Base-by-base conservation (phyloP, 2,797 vertebrate genomes). In the Lemur catta region DNA sequence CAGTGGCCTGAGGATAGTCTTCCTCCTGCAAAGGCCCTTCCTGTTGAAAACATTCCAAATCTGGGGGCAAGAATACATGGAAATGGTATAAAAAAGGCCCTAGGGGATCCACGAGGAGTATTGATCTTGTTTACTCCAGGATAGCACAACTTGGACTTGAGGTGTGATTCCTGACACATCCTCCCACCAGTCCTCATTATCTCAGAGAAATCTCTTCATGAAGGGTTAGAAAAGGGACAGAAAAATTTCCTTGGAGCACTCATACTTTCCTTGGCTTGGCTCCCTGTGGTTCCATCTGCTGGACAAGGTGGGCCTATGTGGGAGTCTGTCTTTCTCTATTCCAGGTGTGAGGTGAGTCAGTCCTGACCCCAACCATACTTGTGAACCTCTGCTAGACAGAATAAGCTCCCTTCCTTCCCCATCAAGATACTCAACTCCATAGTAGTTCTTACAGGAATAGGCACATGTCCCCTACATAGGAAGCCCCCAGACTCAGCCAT, bases 101-200 rank as follows among this genome's bases (percentile, higher is more conserved):
- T 14, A 55, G 8, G 30, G 2, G 6, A 30, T 52, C 3, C n/a
- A 7, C 7, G 14, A 3, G 0, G 69, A 79, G 1, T 30, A 3
- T 72, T 46, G 9, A 18, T 72, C 7, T 33, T 93, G 46, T 61
- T 48, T 59, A 3, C 0, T 87, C 24, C 33, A 74, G 20, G 11
- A 35, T 35, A 74, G 7, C 6, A n/a, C 52, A 72, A 2, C 9
- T 14, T 41, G 55, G 78, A 2, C 46, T 85, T 84, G 48, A 69
- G 33, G 24, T 33, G 7, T 67, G 79, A 65, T 13, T 14, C 13
- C 26, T 30, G 69, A 55, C 6, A 52, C 7, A 22, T 20, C 78
- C 9, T 71, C 26, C 59, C 38, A 78, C 4, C 13, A 86, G 14
- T 61, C 30, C 76, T 88, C 67, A 3, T 72, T 33, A 13, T 67